A percentile compares a stretch with the other conserved stretches of the same genome.
phyloP scores from a whole-genome alignment of 2,888 invertebrate genomes.

The Elegia similella region DNA sequence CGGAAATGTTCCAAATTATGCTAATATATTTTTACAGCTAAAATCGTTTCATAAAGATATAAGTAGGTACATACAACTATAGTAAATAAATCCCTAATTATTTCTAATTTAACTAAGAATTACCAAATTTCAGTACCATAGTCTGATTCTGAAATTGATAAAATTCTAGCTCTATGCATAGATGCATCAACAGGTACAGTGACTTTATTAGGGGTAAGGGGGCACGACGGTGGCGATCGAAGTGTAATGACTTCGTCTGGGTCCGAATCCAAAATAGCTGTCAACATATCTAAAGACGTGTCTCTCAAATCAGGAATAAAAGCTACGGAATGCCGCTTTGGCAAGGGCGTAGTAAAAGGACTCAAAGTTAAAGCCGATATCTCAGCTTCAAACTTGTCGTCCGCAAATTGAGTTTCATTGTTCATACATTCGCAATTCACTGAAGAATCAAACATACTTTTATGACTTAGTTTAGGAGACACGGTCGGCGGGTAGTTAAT shows the following conservation, averaged over 20 bases:
- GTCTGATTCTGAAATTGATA: constrained; percentile 83
- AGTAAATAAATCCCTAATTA: neutral
- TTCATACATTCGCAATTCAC: constrained; percentile 56
- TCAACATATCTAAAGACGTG: constrained; percentile 64
- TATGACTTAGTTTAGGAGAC: constrained; percentile 77
- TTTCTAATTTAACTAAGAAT: constrained; percentile 27
- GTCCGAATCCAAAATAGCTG: constrained; percentile 75
- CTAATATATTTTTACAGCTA: neutral
- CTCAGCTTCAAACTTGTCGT: constrained; percentile 63
- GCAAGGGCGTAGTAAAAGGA: constrained; percentile 66
- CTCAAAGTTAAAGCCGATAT: constrained; percentile 68
- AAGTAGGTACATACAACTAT: constrained; percentile 29
- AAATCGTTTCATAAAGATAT: constrained; percentile 24
- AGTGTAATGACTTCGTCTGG: constrained; percentile 66
- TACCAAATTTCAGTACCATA: constrained; percentile 90
- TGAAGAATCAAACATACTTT: constrained; percentile 51
- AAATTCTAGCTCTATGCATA: constrained; percentile 84
- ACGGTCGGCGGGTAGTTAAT: constrained; percentile 87
- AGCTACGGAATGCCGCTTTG: constrained; percentile 67
- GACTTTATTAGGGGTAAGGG: constrained; percentile 80
- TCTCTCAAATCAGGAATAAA: constrained; percentile 64
- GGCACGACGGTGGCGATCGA: constrained; percentile 72
- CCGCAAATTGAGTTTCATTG: constrained; percentile 44
- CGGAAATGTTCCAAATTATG: constrained; percentile 41
- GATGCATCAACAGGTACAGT: constrained; percentile 83